Evolutionary conservation across 30 jellyfish, hydroid and myxozoan species (phyloP).

Genomic region (Aurelia sp.): DNA sequence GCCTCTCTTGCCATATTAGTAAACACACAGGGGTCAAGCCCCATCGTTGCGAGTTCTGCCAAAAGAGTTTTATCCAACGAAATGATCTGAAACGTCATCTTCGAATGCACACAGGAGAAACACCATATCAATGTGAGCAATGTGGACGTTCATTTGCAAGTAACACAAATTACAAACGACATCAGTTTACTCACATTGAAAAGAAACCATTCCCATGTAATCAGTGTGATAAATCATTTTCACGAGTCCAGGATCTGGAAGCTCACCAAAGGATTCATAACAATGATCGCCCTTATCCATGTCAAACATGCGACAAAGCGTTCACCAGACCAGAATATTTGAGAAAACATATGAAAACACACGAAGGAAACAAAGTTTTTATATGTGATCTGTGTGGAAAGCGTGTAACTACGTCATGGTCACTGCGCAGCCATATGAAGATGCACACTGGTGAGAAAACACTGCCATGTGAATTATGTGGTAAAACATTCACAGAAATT

Average conservation of each 20-base stretch:
- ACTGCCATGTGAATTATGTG: slow-evolving; percentile 48
- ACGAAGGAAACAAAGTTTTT: slow-evolving; percentile 52
- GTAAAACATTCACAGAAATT: slow-evolving; percentile 46
- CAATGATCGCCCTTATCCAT: slow-evolving; percentile 62
- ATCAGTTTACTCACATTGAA: slow-evolving; percentile 53
- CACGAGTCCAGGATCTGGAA: slow-evolving; percentile 49
- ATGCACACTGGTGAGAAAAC: slow-evolving; percentile 41
- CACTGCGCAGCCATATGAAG: slow-evolving; percentile 68
- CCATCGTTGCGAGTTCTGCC: slow-evolving; percentile 48
- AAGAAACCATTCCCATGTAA: slow-evolving; percentile 57
- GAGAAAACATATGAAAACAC: slow-evolving; percentile 63
- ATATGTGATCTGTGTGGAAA: slow-evolving; percentile 72
- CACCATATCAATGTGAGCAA: slow-evolving; percentile 43
- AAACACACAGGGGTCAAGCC: slow-evolving; percentile 67
- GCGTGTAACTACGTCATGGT: slow-evolving; percentile 72
- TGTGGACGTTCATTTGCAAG: slow-evolving; percentile 66
- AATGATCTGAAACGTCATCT: slow-evolving; percentile 60
- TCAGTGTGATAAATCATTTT: slow-evolving; percentile 43
- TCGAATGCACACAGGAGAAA: slow-evolving; percentile 67
- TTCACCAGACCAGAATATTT: slow-evolving; percentile 60
- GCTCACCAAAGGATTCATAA: slow-evolving; percentile 69
- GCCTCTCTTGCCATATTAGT: slow-evolving; percentile 50
- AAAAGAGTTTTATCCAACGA: slow-evolving; percentile 66
- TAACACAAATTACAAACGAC: slow-evolving; percentile 58
- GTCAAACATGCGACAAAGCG: slow-evolving; percentile 57